These are phyloP conservation scores for Carpatolechia fugitivella DNA, from an alignment of 2,888 invertebrate species.

Conservation along the genomic window DNA sequence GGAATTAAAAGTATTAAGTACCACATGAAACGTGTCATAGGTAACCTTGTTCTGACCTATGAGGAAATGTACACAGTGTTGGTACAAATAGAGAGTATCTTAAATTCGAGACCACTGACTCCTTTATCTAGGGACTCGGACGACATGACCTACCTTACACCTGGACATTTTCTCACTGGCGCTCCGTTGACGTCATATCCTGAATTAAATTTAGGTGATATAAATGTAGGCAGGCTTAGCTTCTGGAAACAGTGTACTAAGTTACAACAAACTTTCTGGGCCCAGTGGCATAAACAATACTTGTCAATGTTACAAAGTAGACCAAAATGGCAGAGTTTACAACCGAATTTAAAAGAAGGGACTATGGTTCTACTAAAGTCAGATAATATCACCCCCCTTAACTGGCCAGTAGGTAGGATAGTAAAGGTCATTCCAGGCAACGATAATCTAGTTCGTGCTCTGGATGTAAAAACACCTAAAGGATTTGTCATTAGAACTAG, in stretches of 20 bases:
- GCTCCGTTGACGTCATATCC: conserved; percentile 3
- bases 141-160: neutral
- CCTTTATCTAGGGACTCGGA: neutral
- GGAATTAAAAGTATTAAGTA: conserved; percentile 12
- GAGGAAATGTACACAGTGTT: conserved; percentile 14
- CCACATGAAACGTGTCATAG: conserved; percentile 11
- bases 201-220: neutral
- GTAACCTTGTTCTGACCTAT: conserved; percentile 11
- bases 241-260: conserved; percentile 7
- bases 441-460: neutral
- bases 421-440: neutral
- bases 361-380: conserved; percentile 2
- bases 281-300: conserved; percentile 8
- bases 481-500: conserved; percentile 1
- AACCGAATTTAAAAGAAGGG: neutral
- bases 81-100: conserved; percentile 2
- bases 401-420: conserved; percentile 7
- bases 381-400: neutral
- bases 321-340: neutral
- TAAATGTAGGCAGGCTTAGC: neutral
- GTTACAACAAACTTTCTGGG: neutral
- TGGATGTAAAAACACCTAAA: conserved; percentile 5
- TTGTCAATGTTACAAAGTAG: neutral
- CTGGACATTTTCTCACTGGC: neutral
- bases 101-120: neutral